phyloP scores from a whole-genome alignment of 2,113 vertebrate species.

The Neotragus moschatus region DNA sequence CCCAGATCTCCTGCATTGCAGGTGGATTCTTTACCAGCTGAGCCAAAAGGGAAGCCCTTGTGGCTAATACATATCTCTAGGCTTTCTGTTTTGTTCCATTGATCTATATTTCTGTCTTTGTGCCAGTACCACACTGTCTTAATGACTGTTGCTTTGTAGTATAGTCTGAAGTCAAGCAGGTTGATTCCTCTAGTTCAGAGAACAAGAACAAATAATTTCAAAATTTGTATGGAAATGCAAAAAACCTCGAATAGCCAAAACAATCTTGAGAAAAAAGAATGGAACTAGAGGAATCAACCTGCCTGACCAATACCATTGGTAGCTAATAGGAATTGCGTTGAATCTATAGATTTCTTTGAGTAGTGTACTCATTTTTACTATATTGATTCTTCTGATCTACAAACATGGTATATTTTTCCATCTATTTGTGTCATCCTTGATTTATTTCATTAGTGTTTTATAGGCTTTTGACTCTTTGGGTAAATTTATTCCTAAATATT shows the following conservation, averaged over 20 bases:
- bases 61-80: neutral
- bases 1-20: neutral
- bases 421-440: neutral
- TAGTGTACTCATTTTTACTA: neutral
- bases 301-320: too few species aligned
- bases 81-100: neutral
- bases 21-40: neutral
- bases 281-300: too few species aligned
- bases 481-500: neutral
- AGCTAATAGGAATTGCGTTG: too few species aligned
- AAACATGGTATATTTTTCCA: neutral
- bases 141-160: too few species aligned
- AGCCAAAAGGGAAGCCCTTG: neutral
- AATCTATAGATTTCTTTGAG: too few species aligned
- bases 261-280: too few species aligned
- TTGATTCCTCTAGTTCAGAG: neutral
- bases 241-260: too few species aligned
- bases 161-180: neutral
- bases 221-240: too few species aligned
- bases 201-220: too few species aligned
- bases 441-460: neutral
- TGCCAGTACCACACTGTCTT: too few species aligned
- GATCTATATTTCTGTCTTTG: neutral
- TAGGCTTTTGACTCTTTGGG: neutral
- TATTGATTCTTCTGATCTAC: neutral